Evolutionary conservation across 2,797 vertebrate species (phyloP).

Genomic region (Oreortyx pictus): DNA sequence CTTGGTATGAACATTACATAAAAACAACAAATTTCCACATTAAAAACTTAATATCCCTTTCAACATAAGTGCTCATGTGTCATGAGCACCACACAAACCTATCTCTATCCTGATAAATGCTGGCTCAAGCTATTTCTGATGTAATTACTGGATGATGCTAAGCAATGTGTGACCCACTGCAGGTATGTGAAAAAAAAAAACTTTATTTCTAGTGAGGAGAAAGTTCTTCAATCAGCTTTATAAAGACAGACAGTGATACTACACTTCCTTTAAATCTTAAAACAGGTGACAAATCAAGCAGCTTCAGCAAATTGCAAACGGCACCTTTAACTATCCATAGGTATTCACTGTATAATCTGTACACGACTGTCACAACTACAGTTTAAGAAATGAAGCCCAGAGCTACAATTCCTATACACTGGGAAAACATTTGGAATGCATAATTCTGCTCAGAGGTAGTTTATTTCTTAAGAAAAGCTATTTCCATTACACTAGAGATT

Average conservation of each 20-base stretch:
- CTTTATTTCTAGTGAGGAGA: not conserved
- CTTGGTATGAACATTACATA: not conserved
- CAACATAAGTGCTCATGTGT: not conserved
- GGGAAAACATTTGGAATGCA: not conserved
- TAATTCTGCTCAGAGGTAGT: not conserved
- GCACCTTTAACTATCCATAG: not conserved
- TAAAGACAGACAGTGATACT: not conserved
- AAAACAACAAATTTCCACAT: not conserved
- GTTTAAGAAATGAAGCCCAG: not conserved
- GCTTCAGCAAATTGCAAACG: not conserved
- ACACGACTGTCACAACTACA: not conserved
- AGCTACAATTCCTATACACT: not conserved
- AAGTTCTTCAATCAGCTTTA: not conserved
- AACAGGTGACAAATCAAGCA: not conserved
- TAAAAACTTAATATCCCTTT: not conserved
- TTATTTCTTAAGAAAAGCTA: not conserved
- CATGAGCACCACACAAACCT: too few relatives aligned
- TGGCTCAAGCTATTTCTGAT: not conserved
- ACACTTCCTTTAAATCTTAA: not conserved
- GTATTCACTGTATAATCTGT: not conserved
- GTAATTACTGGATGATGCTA: not conserved
- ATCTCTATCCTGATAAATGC: not conserved
- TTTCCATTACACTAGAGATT: not conserved
- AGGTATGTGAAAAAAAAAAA: not conserved
- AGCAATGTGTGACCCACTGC: not conserved